Evolutionary conservation across 37 sponge, comb jelly and placozoan species (phyloP), one percentile per base, ranked within the genome.

Genomic region (Amphimedon queenslandica): DNA sequence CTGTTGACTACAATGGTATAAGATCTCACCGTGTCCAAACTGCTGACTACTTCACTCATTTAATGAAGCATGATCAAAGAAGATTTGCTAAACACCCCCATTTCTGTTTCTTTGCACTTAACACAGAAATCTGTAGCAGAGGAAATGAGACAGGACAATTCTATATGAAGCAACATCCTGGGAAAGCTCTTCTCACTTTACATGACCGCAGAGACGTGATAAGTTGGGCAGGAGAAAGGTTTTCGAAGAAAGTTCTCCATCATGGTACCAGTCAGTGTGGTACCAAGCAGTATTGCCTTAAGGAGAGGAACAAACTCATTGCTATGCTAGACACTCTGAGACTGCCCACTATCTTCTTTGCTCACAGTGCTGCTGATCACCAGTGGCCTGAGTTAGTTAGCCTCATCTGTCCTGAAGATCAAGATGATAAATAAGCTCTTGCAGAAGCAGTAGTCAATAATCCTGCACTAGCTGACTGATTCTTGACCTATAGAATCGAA

Each of bases 271-370:
- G 53, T 29, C 35, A 66, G 2, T 36, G 66, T 25, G 77, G 67
- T 1, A 76, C 77, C 1, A 63, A 36, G 55, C 77, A 76, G 55
- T 76, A 76, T 25, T 60, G 71, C 23, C 28, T 65, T n/a, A 38
- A 58, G 58, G n/a, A n/a, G n/a, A n/a, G n/a, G n/a, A n/a, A n/a
- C n/a, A n/a, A n/a, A n/a, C n/a, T n/a, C n/a, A n/a, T 21, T 30
- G 5, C 70, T 51, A 69, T 69, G 70, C 27, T 37, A 21, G 43
- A 69, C 47, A 41, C 11, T 2, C 77, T 76, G 29, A 67, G 77
- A 1, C 43, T 76, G 31, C 77, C 77, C 24, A 76, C 77, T 47
- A n/a, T n/a, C n/a, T n/a, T n/a, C n/a, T n/a, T n/a, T n/a, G n/a
- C n/a, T n/a, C n/a, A n/a, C n/a, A n/a, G n/a, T n/a, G n/a, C n/a